Evolutionary conservation across 2,113 vertebrate species (phyloP).

Genomic region (Rostratula benghalensis): DNA sequence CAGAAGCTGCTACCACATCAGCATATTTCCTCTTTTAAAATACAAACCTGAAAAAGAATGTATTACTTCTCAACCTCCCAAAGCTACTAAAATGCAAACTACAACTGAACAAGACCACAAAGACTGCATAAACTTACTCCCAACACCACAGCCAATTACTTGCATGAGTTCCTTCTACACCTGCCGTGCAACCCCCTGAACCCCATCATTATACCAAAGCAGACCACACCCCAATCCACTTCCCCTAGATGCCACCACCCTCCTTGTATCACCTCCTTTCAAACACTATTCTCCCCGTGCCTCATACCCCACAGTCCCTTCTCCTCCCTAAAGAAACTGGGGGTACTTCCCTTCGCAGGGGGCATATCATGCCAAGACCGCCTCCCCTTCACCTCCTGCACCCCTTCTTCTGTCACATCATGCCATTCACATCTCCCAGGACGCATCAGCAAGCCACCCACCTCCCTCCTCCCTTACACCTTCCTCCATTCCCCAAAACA

Average conservation of each 20-base stretch:
- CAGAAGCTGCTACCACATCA: not conserved
- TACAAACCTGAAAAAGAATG: not conserved
- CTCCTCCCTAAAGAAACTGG: not conserved
- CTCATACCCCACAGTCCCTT: not conserved
- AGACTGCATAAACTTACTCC: not conserved
- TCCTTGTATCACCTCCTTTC: not conserved
- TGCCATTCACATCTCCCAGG: not conserved
- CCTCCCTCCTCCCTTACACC: not conserved
- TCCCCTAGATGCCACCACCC: not conserved
- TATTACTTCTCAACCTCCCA: not conserved
- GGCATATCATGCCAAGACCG: not conserved
- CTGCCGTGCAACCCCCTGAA: not conserved
- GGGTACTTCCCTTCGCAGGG: not conserved
- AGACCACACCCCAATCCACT: not conserved
- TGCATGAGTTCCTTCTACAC: not conserved
- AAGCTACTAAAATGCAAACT: conserved; percentile 13
- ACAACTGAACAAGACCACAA: not conserved
- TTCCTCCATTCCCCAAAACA: not conserved
- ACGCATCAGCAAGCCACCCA: not conserved
- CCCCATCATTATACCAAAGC: not conserved
- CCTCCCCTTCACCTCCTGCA: not conserved
- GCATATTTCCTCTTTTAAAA: not conserved
- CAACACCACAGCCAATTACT: not conserved
- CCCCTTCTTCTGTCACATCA: not conserved
- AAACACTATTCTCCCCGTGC: not conserved